Percentiles rank a stretch among this genome's conserved stretches.
These are phyloP conservation scores for Gambusia holbrooki DNA, from an alignment of 2,113 vertebrate species.

Conservation along the genomic window DNA sequence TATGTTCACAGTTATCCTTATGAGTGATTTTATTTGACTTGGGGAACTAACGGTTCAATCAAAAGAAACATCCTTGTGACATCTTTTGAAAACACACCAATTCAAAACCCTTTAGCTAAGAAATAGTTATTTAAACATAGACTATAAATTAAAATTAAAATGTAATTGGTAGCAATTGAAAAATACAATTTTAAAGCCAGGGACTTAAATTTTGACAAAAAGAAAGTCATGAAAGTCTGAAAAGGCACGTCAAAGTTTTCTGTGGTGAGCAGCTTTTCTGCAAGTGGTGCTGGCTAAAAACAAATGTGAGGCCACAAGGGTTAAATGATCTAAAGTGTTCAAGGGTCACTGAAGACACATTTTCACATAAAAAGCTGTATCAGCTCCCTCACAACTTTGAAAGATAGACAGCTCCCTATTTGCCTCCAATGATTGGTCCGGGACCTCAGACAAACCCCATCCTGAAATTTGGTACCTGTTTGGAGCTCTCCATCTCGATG, in stretches of 20 bases:
- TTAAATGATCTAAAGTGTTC: conserved; percentile 29
- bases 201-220: neutral
- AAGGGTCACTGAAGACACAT: conserved; percentile 37
- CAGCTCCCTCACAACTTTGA: conserved; percentile 47
- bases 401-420: conserved; percentile 37
- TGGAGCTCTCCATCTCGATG: conserved; percentile 74
- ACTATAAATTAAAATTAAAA: neutral
- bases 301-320: conserved; percentile 10
- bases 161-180: neutral
- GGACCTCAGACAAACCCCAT: conserved; percentile 43
- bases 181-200: neutral
- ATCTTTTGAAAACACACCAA: neutral
- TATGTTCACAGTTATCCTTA: too few species aligned
- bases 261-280: conserved; percentile 1
- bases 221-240: neutral
- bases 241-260: neutral
- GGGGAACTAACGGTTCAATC: too few species aligned
- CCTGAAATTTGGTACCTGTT: conserved; percentile 30
- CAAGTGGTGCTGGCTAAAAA: neutral
- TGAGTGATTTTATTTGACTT: too few species aligned
- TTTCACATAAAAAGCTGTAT: conserved; percentile 23
- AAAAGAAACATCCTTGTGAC: too few species aligned
- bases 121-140: neutral
- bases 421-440: conserved; percentile 37
- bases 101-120: neutral